Evolutionary conservation across 1,140 invertebrate genomes (phyloP), one percentile per base, ranked within the genome.

Genomic region (Coptotermes formosanus): DNA sequence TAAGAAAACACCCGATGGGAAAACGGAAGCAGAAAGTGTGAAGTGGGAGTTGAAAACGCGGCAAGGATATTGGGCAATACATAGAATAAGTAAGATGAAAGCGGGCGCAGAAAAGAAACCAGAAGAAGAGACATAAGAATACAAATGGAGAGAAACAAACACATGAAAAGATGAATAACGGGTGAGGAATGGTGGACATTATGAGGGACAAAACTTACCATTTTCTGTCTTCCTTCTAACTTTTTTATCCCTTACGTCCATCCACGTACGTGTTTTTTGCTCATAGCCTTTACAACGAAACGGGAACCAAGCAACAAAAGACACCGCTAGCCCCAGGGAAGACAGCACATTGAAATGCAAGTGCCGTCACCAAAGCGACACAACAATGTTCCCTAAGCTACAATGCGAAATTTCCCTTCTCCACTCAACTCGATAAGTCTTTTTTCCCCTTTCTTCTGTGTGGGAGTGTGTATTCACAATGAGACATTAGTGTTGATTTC

Each of bases 121-220:
- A 75, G 64, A 25, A 64, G 25, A 30, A 75, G 6, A 75, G 64
- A 75, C 4, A 75, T 30, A 30, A 75, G 64, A 75, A 75, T 75
- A 75, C 64, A 75, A 75, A 75, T 75, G 64, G 64, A 30, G 64
- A 75, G 64, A 75, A 75, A 75, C n/a, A 75, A 75, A 75, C 64
- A 75, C n/a, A 75, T 75, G 52, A 75, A 75, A 30, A n/a, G n/a
- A 25, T 75, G 64, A 75, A 75, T 75, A 75, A 75, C 64, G 25
- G 64, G 64, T 75, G 64, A 75, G 64, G n/a, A 75, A 75, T 75
- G 64, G 64, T n/a, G n/a, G 64, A 30, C 64, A 75, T 75, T 75
- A 30, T 75, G 64, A 75, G n/a, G 64, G 64, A 75, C n/a, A 75
- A 8, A 75, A 75, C 64, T 12, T 75, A 4, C 19, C 64, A 75